phyloP scores from a whole-genome alignment of 2,113 vertebrate genomes.

The Entelurus aequoreus region DNA sequence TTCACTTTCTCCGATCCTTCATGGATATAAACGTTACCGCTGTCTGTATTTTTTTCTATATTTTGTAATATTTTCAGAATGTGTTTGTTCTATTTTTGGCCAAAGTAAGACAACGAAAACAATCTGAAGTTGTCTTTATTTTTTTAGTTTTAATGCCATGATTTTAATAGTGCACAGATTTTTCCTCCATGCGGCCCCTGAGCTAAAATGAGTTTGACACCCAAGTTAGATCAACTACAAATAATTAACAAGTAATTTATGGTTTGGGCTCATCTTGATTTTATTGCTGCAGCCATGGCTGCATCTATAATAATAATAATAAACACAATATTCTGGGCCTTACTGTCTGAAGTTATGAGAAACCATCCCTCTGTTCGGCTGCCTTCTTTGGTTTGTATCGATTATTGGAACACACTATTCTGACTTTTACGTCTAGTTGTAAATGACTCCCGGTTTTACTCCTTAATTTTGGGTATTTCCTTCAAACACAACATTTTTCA shows the following conservation, averaged over 20 bases:
- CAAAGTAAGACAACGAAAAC: too few species aligned
- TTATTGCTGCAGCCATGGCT: constrained; percentile 1
- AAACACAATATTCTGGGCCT: not conserved
- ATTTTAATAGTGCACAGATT: too few species aligned
- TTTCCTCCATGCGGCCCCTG: too few species aligned
- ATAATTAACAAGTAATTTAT: not conserved
- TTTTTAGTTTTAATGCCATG: too few species aligned
- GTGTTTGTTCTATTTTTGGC: too few species aligned
- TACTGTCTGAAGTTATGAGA: too few species aligned
- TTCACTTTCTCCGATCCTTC: too few species aligned
- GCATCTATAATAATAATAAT: constrained; percentile 8
- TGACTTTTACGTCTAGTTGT: not conserved
- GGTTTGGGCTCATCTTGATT: not conserved
- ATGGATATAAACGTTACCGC: too few species aligned
- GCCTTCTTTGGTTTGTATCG: not conserved
- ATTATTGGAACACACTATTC: not conserved
- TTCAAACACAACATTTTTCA: not conserved
- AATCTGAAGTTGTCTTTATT: too few species aligned
- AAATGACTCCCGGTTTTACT: not conserved
- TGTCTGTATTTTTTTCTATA: too few species aligned
- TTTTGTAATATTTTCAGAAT: too few species aligned
- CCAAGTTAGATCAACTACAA: not conserved
- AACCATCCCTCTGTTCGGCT: not conserved
- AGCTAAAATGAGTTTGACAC: too few species aligned
- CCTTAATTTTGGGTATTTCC: not conserved